phyloP scores from a whole-genome alignment of 1,140 invertebrate species.

The Megalonaias nervosa region DNA sequence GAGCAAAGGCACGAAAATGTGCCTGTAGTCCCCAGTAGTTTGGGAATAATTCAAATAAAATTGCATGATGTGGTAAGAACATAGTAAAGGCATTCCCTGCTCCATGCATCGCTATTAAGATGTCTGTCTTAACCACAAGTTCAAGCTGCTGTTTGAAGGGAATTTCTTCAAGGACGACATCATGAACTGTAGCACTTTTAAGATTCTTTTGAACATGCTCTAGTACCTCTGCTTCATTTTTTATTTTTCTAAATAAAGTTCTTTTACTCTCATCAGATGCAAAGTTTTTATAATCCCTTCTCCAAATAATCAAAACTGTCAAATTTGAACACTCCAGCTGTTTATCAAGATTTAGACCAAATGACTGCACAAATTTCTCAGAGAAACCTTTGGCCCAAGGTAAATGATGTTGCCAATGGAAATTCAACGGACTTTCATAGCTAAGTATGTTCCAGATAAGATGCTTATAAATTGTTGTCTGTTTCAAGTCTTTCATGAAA shows the following conservation, averaged over 20 bases:
- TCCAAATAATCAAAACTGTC: conserved; percentile 60
- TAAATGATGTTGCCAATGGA: conserved; percentile 32
- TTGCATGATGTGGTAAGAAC: conserved; percentile 95
- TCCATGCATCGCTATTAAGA: conserved; percentile 97
- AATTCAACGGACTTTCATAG: conserved; percentile 61
- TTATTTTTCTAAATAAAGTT: conserved; percentile 53
- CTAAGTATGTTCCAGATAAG: conserved; percentile 62
- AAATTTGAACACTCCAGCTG: conserved; percentile 49
- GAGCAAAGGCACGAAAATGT: conserved; percentile 27
- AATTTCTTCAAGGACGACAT: conserved; percentile 53
- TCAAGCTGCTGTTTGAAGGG: conserved; percentile 55
- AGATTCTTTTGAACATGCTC: conserved; percentile 15
- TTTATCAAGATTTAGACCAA: conserved; percentile 21
- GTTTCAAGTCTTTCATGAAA: conserved; percentile 29
- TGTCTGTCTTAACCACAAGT: conserved; percentile 81
- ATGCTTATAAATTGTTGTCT: conserved; percentile 34
- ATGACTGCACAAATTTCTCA: conserved; percentile 56
- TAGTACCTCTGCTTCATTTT: conserved; percentile 59
- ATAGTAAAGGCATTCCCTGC: conserved; percentile 94
- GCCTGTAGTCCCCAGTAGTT: conserved; percentile 33
- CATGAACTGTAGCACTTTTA: conserved; percentile 33
- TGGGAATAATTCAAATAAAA: conserved; percentile 90
- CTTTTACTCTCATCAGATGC: conserved; percentile 49
- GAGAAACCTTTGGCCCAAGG: conserved; percentile 60
- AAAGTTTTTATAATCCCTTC: conserved; percentile 61